These are phyloP conservation scores for Lingula anatina DNA, from an alignment of 2,888 invertebrate genomes.

Conservation along the genomic window DNA sequence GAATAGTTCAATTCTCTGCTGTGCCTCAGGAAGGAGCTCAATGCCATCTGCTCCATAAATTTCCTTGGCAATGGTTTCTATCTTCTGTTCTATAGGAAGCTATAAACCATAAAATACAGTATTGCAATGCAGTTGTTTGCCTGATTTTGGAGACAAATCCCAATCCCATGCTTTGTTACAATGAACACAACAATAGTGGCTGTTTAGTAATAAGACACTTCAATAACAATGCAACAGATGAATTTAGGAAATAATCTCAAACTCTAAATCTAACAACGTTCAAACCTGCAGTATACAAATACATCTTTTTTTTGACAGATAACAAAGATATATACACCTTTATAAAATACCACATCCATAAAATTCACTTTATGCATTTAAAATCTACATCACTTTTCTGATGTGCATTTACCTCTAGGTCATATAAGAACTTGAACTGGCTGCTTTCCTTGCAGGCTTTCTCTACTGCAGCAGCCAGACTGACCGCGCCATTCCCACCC, in stretches of 20 bases:
- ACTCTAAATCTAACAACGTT: no score
- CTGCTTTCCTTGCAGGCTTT: conserved; percentile 65
- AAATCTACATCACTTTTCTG: no score
- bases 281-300: no score
- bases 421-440: conserved; percentile 56
- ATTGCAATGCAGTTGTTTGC: no score
- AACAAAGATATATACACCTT: no score
- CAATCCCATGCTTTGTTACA: not conserved
- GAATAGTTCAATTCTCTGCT: conserved; percentile 66
- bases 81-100: conserved; percentile 76
- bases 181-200: not conserved
- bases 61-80: conserved; percentile 77
- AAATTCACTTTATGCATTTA: no score
- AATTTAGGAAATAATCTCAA: no score
- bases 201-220: no score
- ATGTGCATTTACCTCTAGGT: conserved; percentile 44
- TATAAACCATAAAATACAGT: conserved; percentile 32
- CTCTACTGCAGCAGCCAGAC: conserved; percentile 82
- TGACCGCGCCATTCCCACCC: conserved; percentile 82
- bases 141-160: no score
- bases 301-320: no score
- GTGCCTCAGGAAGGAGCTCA: conserved; percentile 68
- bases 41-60: conserved; percentile 95
- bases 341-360: no score
- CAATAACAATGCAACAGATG: no score